Conservation (phyloP, 1,140 invertebrate species). For the Brachionus paranguensis region DNA sequence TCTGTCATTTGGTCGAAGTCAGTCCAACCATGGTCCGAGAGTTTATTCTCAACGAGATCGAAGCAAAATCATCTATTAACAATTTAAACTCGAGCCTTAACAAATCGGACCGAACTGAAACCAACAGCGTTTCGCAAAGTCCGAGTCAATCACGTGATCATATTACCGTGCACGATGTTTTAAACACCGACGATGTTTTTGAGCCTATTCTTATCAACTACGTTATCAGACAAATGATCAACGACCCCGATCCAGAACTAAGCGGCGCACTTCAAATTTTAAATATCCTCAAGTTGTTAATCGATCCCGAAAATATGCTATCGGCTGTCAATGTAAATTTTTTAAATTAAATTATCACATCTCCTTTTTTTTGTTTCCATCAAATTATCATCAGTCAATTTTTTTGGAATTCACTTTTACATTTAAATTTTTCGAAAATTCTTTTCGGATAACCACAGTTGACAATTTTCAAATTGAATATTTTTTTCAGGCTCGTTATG, state of each 20-base stretch:
- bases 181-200: slow-evolving; percentile 28
- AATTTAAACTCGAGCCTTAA: slow-evolving; percentile 6
- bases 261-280: slow-evolving; percentile 91
- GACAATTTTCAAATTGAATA: too few relatives aligned
- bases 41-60: slow-evolving; percentile 86
- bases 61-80: slow-evolving; percentile 45
- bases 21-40: slow-evolving; percentile 93
- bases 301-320: slow-evolving; percentile 98
- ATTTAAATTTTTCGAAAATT: too few relatives aligned
- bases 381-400: too few relatives aligned
- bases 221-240: slow-evolving; percentile 87
- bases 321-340: slow-evolving; percentile 64
- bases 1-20: slow-evolving; percentile 95
- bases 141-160: not conserved
- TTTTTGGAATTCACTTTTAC: too few relatives aligned
- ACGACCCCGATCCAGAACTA: slow-evolving; percentile 70
- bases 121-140: slow-evolving; percentile 16
- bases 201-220: slow-evolving; percentile 76
- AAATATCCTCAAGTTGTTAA: slow-evolving; percentile 80
- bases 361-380: not conserved
- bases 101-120: not conserved
- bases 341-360: not conserved
- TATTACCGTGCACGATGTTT: not conserved
- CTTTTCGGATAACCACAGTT: too few relatives aligned
- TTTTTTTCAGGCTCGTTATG: too few relatives aligned